Evolutionary conservation across 2,113 vertebrate genomes (phyloP).

Genomic region (Pelusios castaneus): DNA sequence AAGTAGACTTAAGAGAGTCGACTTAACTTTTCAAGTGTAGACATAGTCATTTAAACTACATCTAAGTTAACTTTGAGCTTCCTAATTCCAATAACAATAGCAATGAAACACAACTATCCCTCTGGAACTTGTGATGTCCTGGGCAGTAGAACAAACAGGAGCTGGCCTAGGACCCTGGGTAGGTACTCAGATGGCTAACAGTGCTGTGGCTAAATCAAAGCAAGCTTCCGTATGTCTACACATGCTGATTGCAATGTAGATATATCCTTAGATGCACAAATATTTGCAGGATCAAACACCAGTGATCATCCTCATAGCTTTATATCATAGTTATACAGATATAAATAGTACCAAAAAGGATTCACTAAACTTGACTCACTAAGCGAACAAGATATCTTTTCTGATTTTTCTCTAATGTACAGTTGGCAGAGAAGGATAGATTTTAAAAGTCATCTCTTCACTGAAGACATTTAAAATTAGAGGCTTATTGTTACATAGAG

Average conservation of each 20-base stretch:
- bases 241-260: background rate
- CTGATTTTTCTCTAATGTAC: conserved; percentile 52
- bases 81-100: too few species aligned
- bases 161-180: too few species aligned
- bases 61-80: too few species aligned
- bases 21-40: too few species aligned
- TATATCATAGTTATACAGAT: background rate
- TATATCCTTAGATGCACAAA: conserved; percentile 8
- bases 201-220: too few species aligned
- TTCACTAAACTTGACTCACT: conserved; percentile 31
- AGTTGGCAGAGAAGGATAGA: conserved; percentile 60
- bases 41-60: too few species aligned
- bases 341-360: conserved; percentile 49
- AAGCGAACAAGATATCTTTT: conserved; percentile 54
- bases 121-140: too few species aligned
- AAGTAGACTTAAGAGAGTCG: too few species aligned
- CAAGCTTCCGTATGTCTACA: too few species aligned
- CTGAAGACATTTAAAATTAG: background rate
- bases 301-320: conserved; percentile 29
- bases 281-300: conserved; percentile 35
- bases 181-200: too few species aligned
- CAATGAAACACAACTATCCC: too few species aligned
- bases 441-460: conserved; percentile 22
- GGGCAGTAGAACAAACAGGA: too few species aligned
- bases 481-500: background rate